Evolutionary conservation across 2,888 invertebrate genomes (phyloP).

Genomic region (Rhorus exstirpatorius): DNA sequence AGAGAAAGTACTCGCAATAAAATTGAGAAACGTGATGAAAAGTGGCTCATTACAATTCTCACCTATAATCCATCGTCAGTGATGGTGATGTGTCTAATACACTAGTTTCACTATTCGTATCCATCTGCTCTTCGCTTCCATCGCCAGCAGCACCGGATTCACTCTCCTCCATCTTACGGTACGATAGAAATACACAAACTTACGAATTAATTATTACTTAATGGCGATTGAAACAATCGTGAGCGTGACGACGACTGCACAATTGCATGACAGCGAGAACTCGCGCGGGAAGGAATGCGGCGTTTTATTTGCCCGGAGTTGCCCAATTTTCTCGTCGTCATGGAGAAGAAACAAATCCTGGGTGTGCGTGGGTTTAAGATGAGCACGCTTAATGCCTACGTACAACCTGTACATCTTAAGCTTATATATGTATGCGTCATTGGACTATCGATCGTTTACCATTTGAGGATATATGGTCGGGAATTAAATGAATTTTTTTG

Average conservation of each 20-base stretch:
- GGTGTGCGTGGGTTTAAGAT: constrained; percentile 28
- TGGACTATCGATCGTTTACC: constrained; percentile 45
- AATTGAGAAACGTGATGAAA: neutral
- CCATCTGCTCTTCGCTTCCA: constrained; percentile 41
- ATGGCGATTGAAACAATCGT: constrained; percentile 5
- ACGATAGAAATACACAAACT: constrained; percentile 23
- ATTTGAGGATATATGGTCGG: constrained; percentile 18
- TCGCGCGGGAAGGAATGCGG: constrained; percentile 7
- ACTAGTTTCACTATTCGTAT: constrained; percentile 40
- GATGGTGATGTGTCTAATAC: constrained; percentile 63
- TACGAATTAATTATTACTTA: constrained; percentile 35
- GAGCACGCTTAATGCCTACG: neutral
- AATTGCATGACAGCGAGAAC: constrained; percentile 21
- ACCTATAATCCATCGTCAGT: constrained; percentile 71
- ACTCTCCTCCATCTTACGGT: constrained; percentile 51
- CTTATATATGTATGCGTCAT: neutral
- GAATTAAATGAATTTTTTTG: neutral
- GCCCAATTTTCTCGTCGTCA: constrained; percentile 68
- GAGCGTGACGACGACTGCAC: constrained; percentile 11
- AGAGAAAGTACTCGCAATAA: neutral
- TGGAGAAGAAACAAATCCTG: constrained; percentile 70
- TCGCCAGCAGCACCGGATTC: constrained; percentile 11
- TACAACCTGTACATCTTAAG: neutral
- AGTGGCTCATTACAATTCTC: constrained; percentile 12
- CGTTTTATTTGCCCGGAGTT: constrained; percentile 49